phyloP scores from a whole-genome alignment of 2,113 vertebrate genomes.

The Sterna hirundo region DNA sequence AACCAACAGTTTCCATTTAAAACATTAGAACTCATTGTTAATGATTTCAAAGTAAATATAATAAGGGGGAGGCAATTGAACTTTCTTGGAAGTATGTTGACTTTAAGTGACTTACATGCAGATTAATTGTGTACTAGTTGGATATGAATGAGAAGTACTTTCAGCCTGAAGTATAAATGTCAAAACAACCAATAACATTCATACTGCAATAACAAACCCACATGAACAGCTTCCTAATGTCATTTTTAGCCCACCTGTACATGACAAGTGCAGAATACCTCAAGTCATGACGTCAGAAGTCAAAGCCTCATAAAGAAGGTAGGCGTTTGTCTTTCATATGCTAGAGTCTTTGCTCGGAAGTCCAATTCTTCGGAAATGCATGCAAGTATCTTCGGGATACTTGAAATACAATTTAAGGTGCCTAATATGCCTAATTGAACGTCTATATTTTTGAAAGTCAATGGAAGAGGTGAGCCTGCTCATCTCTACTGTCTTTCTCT shows the following conservation, averaged over 20 bases:
- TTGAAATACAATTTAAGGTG: neutral
- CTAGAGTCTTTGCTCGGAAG: neutral
- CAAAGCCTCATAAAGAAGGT: neutral
- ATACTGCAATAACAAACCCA: fast-evolving
- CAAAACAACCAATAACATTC: neutral
- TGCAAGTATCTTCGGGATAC: no score
- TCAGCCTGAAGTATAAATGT: neutral
- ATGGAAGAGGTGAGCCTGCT: neutral
- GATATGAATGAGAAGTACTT: neutral
- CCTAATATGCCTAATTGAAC: neutral
- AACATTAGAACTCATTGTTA: neutral
- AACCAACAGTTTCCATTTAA: neutral
- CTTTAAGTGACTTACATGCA: neutral
- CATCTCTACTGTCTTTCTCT: neutral
- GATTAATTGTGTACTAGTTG: neutral
- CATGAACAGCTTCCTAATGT: neutral
- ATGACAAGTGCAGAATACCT: neutral
- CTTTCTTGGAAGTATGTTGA: neutral
- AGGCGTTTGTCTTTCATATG: neutral
- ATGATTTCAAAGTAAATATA: neutral
- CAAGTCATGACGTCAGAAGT: neutral
- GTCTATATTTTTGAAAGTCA: neutral
- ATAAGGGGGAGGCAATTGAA: neutral
- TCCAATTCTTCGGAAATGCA: neutral
- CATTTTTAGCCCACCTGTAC: neutral